Base-by-base conservation (phyloP, 2,888 invertebrate genomes). In the Cheilosia grossa region DNA sequence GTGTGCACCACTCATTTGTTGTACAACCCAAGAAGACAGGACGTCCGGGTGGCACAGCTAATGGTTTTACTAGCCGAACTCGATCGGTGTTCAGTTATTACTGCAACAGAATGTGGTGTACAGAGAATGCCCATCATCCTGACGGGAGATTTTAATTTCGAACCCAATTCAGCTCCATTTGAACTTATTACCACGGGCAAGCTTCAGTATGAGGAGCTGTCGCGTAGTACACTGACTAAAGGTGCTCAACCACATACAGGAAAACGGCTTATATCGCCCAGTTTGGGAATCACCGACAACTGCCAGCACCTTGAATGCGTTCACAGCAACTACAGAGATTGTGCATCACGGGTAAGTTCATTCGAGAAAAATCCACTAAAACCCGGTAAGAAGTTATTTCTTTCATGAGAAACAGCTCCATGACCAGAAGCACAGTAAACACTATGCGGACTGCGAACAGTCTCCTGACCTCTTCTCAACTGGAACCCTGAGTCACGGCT, bases 1-100 rank as follows among this genome's bases (percentile, higher is more conserved):
- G 94, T 99, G 0, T 97, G 97, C 4, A 99, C 98, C 13, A 99
- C 99, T 0, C 99, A 99, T 92, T 93, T 99, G 56, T 93, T 99
- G 10, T 99, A 96, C 91, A 99, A 99, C 93, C 98, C 97, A 0
- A 95, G 93, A 87, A 93, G 99, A 47, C 95, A 96, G 21, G 99
- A 99, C 91, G 95, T 99, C 0, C 95, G 98, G 87, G 93, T 99
- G 37, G 98, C 97, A 0, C 99, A 99, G 92, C 93, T 96, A 47
- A 96, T 96, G 89, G 90, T 97, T 42, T 92, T 99, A 9, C 92
- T 99, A 13, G 95, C 97, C 0, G 97, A 98, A 91, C 93, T 99
- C 4, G 97, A 98, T 87, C 93, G 96, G 88, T 94, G 97, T 87
- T 94, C 97, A 0, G 95, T 93, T 88, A 91, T 91, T 4, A 5